Conservation (phyloP, 92 coral and sea anemone species). For the Zoanthus sociatus region DNA sequence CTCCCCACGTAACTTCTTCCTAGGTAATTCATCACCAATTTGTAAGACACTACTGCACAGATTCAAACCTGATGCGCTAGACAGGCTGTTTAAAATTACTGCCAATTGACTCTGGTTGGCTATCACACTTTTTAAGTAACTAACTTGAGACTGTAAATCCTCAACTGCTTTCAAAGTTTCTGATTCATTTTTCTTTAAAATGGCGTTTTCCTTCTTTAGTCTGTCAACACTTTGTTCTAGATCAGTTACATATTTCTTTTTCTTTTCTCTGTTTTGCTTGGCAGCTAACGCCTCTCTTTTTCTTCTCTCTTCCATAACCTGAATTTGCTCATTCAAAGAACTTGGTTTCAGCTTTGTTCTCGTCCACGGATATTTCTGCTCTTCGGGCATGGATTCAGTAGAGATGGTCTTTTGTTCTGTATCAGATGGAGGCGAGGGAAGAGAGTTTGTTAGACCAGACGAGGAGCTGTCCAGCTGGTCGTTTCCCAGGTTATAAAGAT, state of each 20-base stretch:
- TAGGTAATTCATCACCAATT: conserved; percentile 45
- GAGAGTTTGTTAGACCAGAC: conserved; percentile 24
- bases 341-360: conserved; percentile 18
- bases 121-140: conserved; percentile 85
- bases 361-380: not conserved
- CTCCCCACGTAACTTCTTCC: conserved; percentile 41
- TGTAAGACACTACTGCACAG: conserved; percentile 60
- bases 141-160: conserved; percentile 63
- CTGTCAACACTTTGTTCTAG: conserved; percentile 62
- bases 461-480: conserved; percentile 34
- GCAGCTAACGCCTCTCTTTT: conserved; percentile 66
- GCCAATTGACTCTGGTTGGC: conserved; percentile 84
- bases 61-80: conserved; percentile 70
- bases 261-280: conserved; percentile 68
- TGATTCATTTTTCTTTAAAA: conserved; percentile 53
- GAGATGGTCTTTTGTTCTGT: not conserved
- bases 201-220: conserved; percentile 58
- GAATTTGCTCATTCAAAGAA: conserved; percentile 13
- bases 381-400: not conserved
- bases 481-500: conserved; percentile 68
- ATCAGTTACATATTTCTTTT: conserved; percentile 71
- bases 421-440: conserved; percentile 10
- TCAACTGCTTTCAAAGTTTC: conserved; percentile 52
- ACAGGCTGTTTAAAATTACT: conserved; percentile 69
- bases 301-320: conserved; percentile 26